Evolutionary conservation across 2,113 vertebrate genomes (phyloP).

Genomic region (Mormoops blainvillei): DNA sequence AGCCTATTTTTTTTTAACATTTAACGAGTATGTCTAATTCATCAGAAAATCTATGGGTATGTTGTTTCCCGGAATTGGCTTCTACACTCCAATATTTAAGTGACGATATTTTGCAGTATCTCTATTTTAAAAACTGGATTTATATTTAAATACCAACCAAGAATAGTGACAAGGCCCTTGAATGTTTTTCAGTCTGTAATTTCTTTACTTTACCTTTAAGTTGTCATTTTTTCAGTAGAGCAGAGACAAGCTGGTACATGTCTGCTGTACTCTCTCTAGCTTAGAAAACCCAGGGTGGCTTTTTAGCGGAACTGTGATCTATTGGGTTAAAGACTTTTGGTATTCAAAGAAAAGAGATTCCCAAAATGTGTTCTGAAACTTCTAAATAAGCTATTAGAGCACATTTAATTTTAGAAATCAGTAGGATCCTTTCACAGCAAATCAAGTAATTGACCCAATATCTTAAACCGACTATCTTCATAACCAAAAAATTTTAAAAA

Average conservation of each 20-base stretch:
- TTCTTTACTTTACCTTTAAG: background rate
- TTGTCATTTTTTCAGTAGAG: background rate
- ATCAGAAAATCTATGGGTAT: background rate
- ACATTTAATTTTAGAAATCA: background rate
- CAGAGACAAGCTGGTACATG: background rate
- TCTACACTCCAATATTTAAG: background rate
- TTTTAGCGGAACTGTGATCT: background rate
- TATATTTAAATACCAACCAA: background rate
- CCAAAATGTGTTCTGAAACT: background rate
- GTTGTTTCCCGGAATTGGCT: background rate
- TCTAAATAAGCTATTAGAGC: background rate
- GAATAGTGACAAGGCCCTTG: background rate
- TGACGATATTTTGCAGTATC: background rate
- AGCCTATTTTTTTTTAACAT: background rate
- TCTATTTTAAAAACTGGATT: background rate
- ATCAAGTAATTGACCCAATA: background rate
- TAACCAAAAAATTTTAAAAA: background rate
- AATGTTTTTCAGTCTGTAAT: background rate
- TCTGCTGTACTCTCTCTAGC: background rate
- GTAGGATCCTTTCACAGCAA: background rate
- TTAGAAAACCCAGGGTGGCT: background rate
- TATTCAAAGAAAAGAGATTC: background rate
- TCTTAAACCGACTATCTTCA: background rate
- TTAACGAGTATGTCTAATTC: background rate
- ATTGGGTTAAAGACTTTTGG: background rate